Conservation (phyloP, 2,797 vertebrate genomes). For the Pyrrhura leucotis region DNA sequence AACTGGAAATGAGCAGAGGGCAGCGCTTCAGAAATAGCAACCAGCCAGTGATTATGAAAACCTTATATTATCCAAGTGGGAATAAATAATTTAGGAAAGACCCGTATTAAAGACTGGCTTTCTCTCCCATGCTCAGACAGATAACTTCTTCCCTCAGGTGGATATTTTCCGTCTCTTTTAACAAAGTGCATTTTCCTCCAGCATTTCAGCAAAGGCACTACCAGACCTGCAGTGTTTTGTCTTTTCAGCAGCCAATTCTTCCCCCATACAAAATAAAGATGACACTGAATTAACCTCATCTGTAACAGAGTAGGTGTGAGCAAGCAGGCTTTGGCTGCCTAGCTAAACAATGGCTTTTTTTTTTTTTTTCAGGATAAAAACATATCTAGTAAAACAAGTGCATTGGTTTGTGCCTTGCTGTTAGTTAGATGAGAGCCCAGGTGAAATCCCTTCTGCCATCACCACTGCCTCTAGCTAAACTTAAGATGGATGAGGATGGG, state of each 20-base stretch:
- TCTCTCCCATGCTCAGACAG: constrained; percentile 2
- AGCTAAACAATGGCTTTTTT: not conserved
- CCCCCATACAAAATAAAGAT: not conserved
- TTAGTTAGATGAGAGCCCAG: not conserved
- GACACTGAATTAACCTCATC: constrained; percentile 7
- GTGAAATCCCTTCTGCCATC: not conserved
- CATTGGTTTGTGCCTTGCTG: not conserved
- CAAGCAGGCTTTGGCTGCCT: not conserved
- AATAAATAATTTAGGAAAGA: constrained; percentile 42
- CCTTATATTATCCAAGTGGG: not conserved
- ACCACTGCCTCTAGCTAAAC: not conserved
- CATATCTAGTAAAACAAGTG: not conserved
- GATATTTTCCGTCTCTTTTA: constrained; percentile 12
- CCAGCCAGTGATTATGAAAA: constrained; percentile 6
- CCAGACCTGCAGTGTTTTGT: not conserved
- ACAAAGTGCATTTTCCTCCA: not conserved
- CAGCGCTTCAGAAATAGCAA: not conserved
- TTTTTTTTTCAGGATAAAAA: not conserved
- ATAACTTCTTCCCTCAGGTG: not conserved
- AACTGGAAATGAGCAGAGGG: not conserved
- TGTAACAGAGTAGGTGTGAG: not conserved
- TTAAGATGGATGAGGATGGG: not conserved
- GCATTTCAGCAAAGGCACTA: not conserved
- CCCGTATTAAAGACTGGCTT: not conserved
- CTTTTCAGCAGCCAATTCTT: not conserved